Percentiles rank a stretch among this genome's conserved stretches.
Conservation (phyloP, 2,113 vertebrate genomes). For the Gymnocephalus cernua region DNA sequence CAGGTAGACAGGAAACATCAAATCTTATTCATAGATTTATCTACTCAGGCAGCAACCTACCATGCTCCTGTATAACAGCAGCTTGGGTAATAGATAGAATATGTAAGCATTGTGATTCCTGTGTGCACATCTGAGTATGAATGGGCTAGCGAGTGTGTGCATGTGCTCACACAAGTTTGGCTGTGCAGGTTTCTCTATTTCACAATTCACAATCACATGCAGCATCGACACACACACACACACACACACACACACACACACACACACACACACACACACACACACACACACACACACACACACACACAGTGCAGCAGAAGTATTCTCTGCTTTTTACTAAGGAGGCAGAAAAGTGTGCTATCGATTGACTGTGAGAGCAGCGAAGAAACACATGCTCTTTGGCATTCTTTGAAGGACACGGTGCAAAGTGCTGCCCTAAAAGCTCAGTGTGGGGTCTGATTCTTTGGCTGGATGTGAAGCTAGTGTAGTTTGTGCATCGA, state of each 20-base stretch:
- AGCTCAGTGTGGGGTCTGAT: slow-evolving; percentile 55
- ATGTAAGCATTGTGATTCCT: slow-evolving; percentile 9
- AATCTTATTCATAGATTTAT: slow-evolving; percentile 72
- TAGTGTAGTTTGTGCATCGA: background rate
- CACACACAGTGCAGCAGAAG: background rate
- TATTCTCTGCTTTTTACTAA: slow-evolving; percentile 50
- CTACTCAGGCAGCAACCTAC: slow-evolving; percentile 39
- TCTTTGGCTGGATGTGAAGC: slow-evolving; percentile 23
- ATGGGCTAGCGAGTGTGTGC: slow-evolving; percentile 1
- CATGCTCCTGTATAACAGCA: slow-evolving; percentile 36
- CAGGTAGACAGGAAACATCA: slow-evolving; percentile 54
- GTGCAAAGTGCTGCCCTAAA: slow-evolving; percentile 63
- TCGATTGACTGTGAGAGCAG: slow-evolving; percentile 57
- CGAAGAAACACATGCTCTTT: slow-evolving; percentile 55
- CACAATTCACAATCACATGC: background rate
- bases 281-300: background rate
- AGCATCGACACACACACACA: background rate
- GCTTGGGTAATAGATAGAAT: slow-evolving; percentile 30
- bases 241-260: background rate
- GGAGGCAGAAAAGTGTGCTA: slow-evolving; percentile 50
- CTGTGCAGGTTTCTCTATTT: background rate
- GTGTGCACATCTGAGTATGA: background rate
- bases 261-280: background rate
- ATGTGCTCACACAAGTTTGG: background rate
- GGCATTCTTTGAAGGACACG: slow-evolving; percentile 53